phyloP scores from a whole-genome alignment of 2,888 invertebrate species.

The Eristalinus sepulchralis region DNA sequence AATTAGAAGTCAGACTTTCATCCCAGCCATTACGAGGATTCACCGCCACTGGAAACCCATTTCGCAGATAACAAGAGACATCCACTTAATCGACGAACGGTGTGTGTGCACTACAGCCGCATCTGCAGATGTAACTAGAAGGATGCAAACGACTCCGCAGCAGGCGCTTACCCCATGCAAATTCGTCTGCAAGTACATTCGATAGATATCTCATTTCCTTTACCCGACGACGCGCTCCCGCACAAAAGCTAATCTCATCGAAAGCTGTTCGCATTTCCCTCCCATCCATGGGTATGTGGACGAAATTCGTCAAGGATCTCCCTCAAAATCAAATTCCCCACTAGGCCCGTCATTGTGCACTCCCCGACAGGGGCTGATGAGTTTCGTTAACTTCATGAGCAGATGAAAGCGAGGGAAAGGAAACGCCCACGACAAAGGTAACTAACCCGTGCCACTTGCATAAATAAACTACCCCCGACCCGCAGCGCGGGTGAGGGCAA shows the following conservation, averaged over 20 bases:
- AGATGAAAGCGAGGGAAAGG: conserved; percentile 58
- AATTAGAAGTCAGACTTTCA: neutral
- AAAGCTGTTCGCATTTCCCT: conserved; percentile 44
- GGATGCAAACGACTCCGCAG: neutral
- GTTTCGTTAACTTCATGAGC: conserved; percentile 44
- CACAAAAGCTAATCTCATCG: conserved; percentile 4
- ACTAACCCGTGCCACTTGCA: conserved; percentile 60
- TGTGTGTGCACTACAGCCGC: neutral
- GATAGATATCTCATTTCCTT: neutral
- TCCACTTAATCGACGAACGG: neutral
- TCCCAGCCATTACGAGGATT: neutral
- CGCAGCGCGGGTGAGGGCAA: conserved; percentile 45
- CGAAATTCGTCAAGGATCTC: conserved; percentile 36
- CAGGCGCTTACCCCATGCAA: neutral
- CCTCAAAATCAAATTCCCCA: conserved; percentile 45
- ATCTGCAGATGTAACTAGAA: neutral
- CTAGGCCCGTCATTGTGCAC: conserved; percentile 47
- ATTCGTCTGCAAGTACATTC: neutral
- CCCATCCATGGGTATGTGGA: neutral
- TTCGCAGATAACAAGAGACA: neutral
- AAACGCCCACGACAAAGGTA: conserved; percentile 60
- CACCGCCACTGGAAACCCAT: neutral
- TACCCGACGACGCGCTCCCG: neutral
- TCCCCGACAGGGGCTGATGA: conserved; percentile 24
- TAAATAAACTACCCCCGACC: conserved; percentile 55